Base-by-base conservation (phyloP, 1,140 invertebrate species). In the Potamilus streckersoni region DNA sequence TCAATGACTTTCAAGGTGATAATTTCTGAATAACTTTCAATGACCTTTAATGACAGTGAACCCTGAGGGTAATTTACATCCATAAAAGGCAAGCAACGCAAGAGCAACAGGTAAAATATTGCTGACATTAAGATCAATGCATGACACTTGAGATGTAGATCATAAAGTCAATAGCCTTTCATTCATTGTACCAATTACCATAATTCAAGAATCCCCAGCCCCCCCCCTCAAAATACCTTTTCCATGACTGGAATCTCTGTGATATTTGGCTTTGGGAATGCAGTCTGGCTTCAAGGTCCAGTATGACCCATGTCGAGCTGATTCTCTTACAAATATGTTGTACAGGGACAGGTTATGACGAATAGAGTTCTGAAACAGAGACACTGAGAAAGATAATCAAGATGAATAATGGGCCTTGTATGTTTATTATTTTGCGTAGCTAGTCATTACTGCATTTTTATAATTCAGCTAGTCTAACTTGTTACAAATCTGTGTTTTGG, bases 301-400 rank as follows among this genome's bases (percentile, higher is more conserved):
- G 60, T 83, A 81, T 6, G 86, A 85, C 59, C 84, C 84, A 81
- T 84, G 82, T n/a, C 83, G 80, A 14, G 78, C 65, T 49, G 75
- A 71, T 59, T 87, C 85, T 27, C 85, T 73, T 63, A 87, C 83
- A 82, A 89, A 89, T 61, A 85, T 85, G 74, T 88, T 85, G 70
- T 87, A 86, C 58, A 87, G 72, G 2, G 87, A 89, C 15, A 89
- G 74, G 79, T 87, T 88, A 69, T 89, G 87, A 19, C 87, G 81
- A 56, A 89, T 88, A 16, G 86, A 87, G 73, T 88, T 88, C 86
- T 88, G 79, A 73, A 83, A 87, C 57, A 75, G 64, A 64, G 69
- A 76, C 27, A 61, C n/a, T 17, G 49, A 27, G 11, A 27, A 76
- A 58, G 38, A 2, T 27, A 59, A 56, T 0, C 5, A 23, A n/a